Conservation (phyloP, 2,888 invertebrate genomes). For the Phortica magna region DNA sequence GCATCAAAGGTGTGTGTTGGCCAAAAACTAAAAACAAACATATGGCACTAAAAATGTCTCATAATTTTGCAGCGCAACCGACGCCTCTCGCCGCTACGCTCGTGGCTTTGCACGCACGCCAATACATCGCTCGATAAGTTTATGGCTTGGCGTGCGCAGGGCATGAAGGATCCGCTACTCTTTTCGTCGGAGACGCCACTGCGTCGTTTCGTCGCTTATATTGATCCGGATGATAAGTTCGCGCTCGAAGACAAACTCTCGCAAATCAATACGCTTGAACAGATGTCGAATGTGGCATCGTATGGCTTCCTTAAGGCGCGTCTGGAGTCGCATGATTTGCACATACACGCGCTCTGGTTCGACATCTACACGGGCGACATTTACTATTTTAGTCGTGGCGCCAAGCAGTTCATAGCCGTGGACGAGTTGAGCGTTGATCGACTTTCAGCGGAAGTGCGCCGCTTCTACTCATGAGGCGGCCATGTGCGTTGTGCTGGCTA, state of each 20-base stretch:
- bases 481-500: constrained; percentile 30
- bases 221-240: constrained; percentile 95
- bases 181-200: constrained; percentile 93
- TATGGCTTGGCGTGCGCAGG: constrained; percentile 82
- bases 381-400: constrained; percentile 93
- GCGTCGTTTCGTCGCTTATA: constrained; percentile 93
- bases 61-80: constrained; percentile 81
- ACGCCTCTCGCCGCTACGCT: constrained; percentile 90
- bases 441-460: constrained; percentile 86
- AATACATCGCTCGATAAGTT: constrained; percentile 90
- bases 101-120: constrained; percentile 95
- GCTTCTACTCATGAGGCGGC: constrained; percentile 85
- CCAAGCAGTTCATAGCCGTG: constrained; percentile 90
- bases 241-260: constrained; percentile 94
- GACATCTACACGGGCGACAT: constrained; percentile 98
- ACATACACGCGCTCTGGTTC: constrained; percentile 97
- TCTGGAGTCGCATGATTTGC: constrained; percentile 88
- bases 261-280: constrained; percentile 95
- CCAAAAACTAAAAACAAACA: background rate
- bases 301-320: constrained; percentile 93
- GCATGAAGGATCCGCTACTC: constrained; percentile 84
- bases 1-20: constrained; percentile 82
- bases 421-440: constrained; percentile 89
- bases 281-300: constrained; percentile 94
- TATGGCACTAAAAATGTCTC: constrained; percentile 38